Conservation (phyloP, 2,113 vertebrate genomes). For the Sinocyclocheilus anophthalmus region DNA sequence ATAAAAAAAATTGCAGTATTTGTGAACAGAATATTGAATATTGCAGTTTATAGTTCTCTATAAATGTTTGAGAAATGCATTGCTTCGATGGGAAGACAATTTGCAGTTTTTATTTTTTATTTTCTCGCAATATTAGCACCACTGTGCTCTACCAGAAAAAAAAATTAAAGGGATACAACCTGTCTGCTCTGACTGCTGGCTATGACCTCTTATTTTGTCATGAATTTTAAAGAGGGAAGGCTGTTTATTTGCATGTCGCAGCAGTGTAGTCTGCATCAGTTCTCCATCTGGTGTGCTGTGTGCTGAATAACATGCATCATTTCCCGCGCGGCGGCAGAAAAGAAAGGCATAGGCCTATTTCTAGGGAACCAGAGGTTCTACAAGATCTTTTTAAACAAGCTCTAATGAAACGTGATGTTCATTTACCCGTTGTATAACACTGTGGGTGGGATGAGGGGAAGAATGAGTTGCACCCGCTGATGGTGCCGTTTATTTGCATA, state of each 20-base stretch:
- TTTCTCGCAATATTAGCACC: no score
- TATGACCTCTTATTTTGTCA: constrained; percentile 34
- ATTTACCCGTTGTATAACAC: neutral
- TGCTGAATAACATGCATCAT: constrained; percentile 71
- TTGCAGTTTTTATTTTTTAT: no score
- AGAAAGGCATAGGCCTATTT: constrained; percentile 35
- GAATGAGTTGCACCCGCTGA: neutral
- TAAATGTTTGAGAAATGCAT: neutral
- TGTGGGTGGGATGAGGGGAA: neutral
- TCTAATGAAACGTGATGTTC: constrained; percentile 29
- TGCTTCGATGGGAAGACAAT: no score
- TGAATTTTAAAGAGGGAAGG: constrained; percentile 51
- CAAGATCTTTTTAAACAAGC: constrained; percentile 52
- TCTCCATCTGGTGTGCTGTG: constrained; percentile 71
- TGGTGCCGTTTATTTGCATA: neutral
- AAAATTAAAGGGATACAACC: constrained; percentile 24
- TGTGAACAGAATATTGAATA: no score
- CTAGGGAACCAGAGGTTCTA: constrained; percentile 53
- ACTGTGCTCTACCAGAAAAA: no score
- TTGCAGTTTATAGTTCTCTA: neutral
- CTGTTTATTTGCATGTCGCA: constrained; percentile 66
- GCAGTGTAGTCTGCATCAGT: constrained; percentile 53
- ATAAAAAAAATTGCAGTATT: no score
- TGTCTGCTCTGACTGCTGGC: constrained; percentile 21
- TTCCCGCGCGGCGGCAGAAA: constrained; percentile 57